Conservation (phyloP, 2,797 vertebrate species). For the Pseudochirops corinnae region DNA sequence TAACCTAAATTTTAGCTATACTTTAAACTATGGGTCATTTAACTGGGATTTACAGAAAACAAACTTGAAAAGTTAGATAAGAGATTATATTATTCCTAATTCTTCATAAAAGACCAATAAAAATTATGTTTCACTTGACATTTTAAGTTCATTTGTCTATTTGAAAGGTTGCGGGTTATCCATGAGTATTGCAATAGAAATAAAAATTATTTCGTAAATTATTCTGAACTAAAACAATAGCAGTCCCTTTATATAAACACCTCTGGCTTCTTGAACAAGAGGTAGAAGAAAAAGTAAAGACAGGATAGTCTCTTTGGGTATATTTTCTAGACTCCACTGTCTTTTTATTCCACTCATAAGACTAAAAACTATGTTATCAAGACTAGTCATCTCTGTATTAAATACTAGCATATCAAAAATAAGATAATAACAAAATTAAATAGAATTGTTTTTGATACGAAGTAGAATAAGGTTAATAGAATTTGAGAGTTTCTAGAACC, state of each 20-base stretch:
- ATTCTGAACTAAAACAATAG: slow-evolving; percentile 48
- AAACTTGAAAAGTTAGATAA: slow-evolving; percentile 30
- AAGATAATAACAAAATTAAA: background rate
- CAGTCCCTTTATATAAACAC: slow-evolving; percentile 39
- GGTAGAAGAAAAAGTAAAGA: background rate
- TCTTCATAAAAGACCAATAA: slow-evolving; percentile 50
- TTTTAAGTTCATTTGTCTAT: slow-evolving; percentile 46
- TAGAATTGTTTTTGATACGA: background rate
- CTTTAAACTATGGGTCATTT: slow-evolving; percentile 19
- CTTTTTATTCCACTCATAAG: background rate
- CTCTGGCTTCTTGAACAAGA: background rate
- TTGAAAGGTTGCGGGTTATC: slow-evolving; percentile 61
- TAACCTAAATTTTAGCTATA: background rate
- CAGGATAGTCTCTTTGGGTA: background rate
- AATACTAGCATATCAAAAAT: background rate
- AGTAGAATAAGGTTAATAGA: slow-evolving; percentile 14
- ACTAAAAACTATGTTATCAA: rapidly evolving
- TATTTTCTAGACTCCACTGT: background rate
- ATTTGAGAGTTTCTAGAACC: background rate
- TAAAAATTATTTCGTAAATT: slow-evolving; percentile 57
- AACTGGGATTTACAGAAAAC: slow-evolving; percentile 36
- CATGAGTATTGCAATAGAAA: slow-evolving; percentile 35
- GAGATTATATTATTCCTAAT: slow-evolving; percentile 39
- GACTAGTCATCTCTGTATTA: background rate
- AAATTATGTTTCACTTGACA: slow-evolving; percentile 60